Conservation (phyloP, 2,888 invertebrate genomes). For the Zele albiditarsus region DNA sequence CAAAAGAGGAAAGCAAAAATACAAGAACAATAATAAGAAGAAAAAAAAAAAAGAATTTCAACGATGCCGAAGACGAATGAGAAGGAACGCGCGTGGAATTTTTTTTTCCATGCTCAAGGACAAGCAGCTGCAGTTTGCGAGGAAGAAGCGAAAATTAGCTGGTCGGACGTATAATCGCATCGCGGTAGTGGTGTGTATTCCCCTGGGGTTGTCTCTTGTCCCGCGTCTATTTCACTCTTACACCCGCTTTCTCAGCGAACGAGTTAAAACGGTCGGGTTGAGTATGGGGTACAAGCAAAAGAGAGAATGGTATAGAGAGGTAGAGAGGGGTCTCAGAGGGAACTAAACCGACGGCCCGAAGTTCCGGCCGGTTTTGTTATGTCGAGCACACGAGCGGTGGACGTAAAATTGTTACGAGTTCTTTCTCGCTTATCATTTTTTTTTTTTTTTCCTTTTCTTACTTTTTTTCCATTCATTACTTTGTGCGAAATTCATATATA, state of each 20-base stretch:
- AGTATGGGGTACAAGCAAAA: neutral
- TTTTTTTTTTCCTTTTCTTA: neutral
- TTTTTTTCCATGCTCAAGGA: slow-evolving; percentile 43
- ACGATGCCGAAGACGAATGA: slow-evolving; percentile 16
- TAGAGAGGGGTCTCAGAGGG: neutral
- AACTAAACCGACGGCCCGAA: slow-evolving; percentile 27
- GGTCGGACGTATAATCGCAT: slow-evolving; percentile 33
- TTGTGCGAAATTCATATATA: neutral
- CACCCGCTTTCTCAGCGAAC: neutral
- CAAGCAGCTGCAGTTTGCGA: slow-evolving; percentile 47
- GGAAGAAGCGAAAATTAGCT: slow-evolving; percentile 46
- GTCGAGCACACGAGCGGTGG: slow-evolving; percentile 11
- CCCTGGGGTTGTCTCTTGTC: slow-evolving; percentile 10
- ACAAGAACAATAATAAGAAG: neutral
- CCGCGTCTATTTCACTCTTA: neutral
- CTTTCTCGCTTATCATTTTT: slow-evolving; percentile 17
- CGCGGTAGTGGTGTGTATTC: slow-evolving; percentile 11
- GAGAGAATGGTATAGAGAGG: neutral
- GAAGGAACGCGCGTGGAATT: slow-evolving; percentile 32
- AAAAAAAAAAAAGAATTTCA: slow-evolving; percentile 13
- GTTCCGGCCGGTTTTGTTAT: slow-evolving; percentile 36
- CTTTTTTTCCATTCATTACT: neutral
- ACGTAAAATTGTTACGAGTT: slow-evolving; percentile 35
- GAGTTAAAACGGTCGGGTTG: slow-evolving; percentile 3
- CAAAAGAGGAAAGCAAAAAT: neutral